Percentiles rank a stretch among this genome's conserved stretches.
These are phyloP conservation scores for Habrosyne pyritoides DNA, from an alignment of 2,888 invertebrate genomes.

Conservation along the genomic window DNA sequence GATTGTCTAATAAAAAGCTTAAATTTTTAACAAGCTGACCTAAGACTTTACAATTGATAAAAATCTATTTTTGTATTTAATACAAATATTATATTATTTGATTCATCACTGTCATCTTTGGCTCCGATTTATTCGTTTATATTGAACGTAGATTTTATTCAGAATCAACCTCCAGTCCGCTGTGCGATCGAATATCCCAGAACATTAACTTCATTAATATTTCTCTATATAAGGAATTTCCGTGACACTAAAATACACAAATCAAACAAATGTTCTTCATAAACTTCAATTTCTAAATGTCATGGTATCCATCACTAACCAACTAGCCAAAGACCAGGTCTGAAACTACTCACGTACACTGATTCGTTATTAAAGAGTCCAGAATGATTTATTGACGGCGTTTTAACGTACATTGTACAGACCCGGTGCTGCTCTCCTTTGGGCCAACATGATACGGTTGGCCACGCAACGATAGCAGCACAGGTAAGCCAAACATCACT, in stretches of 20 bases:
- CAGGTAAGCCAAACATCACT: constrained; percentile 95
- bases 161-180: too few species aligned
- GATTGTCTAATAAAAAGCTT: constrained; percentile 34
- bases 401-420: constrained; percentile 78
- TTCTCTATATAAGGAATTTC: too few species aligned
- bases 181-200: too few species aligned
- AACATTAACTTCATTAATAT: too few species aligned
- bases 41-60: constrained; percentile 35
- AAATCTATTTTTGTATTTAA: not conserved
- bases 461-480: constrained; percentile 91
- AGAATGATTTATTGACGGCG: not conserved
- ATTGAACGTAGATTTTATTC: not conserved
- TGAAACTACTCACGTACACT: not conserved
- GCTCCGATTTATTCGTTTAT: not conserved
- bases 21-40: constrained; percentile 42
- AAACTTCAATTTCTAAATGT: too few species aligned
- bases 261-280: too few species aligned
- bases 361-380: not conserved
- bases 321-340: not conserved
- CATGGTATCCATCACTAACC: not conserved
- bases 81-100: not conserved
- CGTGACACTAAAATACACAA: too few species aligned
- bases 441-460: constrained; percentile 84
- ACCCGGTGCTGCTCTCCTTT: constrained; percentile 86
- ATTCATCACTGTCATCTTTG: constrained; percentile 1